A percentile compares a stretch with the other conserved stretches of the same genome.
Evolutionary conservation across 1,140 invertebrate species (phyloP).

Genomic region (Zaprionus davidi): DNA sequence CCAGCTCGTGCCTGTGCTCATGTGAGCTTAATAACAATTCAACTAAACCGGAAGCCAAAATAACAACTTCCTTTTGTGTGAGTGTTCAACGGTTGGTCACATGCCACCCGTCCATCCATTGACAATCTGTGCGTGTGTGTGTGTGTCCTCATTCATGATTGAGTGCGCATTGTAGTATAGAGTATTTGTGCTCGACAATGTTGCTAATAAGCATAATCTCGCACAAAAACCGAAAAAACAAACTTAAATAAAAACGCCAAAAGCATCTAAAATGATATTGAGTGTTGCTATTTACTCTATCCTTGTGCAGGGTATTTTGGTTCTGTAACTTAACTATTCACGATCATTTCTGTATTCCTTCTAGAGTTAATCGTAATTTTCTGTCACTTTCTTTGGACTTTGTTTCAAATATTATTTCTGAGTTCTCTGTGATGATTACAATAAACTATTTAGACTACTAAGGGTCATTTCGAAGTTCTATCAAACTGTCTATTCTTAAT

Average conservation of each 20-base stretch:
- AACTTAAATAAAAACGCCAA: conserved; percentile 26
- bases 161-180: conserved; percentile 60
- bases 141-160: conserved; percentile 63
- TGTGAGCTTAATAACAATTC: conserved; percentile 73
- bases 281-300: conserved; percentile 22
- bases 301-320: not conserved
- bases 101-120: conserved; percentile 56
- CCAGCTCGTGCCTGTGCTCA: conserved; percentile 24
- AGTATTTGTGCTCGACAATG: conserved; percentile 25
- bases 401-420: too few species aligned
- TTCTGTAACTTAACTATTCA: not conserved
- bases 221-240: conserved; percentile 18
- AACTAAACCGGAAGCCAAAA: conserved; percentile 75
- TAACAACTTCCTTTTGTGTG: conserved; percentile 80
- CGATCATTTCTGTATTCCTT: not conserved
- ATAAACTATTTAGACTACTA: too few species aligned
- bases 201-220: conserved; percentile 32
- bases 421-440: too few species aligned
- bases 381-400: too few species aligned
- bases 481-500: too few species aligned
- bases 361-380: too few species aligned
- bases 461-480: too few species aligned
- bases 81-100: conserved; percentile 74
- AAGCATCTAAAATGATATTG: conserved; percentile 40
- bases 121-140: conserved; percentile 46